Evolutionary conservation across 2,113 vertebrate species (phyloP), one percentile per base, ranked within the genome.

Genomic region (Misgurnus anguillicaudatus): DNA sequence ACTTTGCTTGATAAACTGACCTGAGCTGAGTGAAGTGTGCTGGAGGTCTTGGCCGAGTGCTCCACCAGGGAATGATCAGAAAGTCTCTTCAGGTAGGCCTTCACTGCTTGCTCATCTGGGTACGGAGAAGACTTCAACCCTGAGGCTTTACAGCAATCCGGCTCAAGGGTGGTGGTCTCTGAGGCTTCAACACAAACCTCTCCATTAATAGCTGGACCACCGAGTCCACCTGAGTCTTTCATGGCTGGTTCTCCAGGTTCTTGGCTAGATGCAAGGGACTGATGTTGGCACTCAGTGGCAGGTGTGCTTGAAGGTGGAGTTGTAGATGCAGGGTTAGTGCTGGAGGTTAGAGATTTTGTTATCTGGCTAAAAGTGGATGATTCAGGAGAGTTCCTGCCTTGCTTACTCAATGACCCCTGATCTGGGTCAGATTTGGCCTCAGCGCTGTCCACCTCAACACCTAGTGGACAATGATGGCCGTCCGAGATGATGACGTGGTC

Each of bases 401-500:
- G 24, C 1, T 57, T 80, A 0, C 63, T 9, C 0, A 41, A 41
- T 4, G 80, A 68, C n/a, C 53, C 77, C 8, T 68, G 68, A 45
- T 24, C 42, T 9, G 45, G 51, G 19, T 41, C 79, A 42, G 83
- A 83, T 39, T 86, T 89, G 42, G 75, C 69, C 0, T 91, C 92
- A 8, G 89, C 90, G 55, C 92, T 93, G 0, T 93, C 90, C 0
- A 94, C 82, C 0, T 93, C 94, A 47, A 95, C 90, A 0, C 94
- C 94, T 3, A 95, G 82, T 0, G 94, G 95, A 85, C 98, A 99
- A 83, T 94, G 96, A 79, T 99, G 98, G 60, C 92, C 94, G 79
- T 99, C 98, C 1, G 97, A 99, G 91, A 99, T 99, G 83, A 99
- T 98, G 68, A 99, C 98, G 1, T 99, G 98, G 87, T 99, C 98